Evolutionary conservation across 2,888 invertebrate species (phyloP), one percentile per base, ranked within the genome.

Genomic region (Xestia rhomboidea): DNA sequence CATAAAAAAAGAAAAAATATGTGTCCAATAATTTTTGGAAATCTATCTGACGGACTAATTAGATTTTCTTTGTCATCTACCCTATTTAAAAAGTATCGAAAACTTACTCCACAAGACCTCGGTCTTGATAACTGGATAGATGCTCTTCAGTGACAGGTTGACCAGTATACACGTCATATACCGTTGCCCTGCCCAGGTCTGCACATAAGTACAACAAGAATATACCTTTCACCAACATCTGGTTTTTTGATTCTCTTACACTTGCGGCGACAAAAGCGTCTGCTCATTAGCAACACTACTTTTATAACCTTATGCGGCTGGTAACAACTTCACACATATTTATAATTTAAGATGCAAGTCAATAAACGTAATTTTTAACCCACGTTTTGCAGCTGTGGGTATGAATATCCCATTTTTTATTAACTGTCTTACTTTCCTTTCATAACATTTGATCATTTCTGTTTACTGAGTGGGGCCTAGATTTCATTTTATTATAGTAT

Each of bases 311-410:
- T 79, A 41, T 44, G 27, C 27, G 60, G 46, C 38, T 44, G 34
- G 66, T 71, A 51, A 62, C 44, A 21, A 67, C 18, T 41, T 46
- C 68, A 68, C 38, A 30, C 69, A 21, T 76, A 62, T 79, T 57
- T 76, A 76, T 57, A 76, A 60, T 67, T 70, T 57, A 66, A 70
- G 49, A 57, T 70, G 77, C 68, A 79, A 51, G 71, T 70, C 66
- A 79, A 49, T 76, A 75, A 49, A 62, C 76, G 76, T 75, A 60
- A 76, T 41, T 62, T 46, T 70, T 71, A 77, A 77, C 78, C 77
- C 54, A 18, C 2, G n/a, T 49, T 57, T 63, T 21, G 49, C 75
- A 30, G 41, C n/a, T 62, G 49, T 57, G 57, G 73, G 71, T 63
- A 41, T 74, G 2, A 10, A 41, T 8, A 30, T 8, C 21, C 63